Base-by-base conservation (phyloP, 2,113 vertebrate genomes). In the Archilochus colubris region DNA sequence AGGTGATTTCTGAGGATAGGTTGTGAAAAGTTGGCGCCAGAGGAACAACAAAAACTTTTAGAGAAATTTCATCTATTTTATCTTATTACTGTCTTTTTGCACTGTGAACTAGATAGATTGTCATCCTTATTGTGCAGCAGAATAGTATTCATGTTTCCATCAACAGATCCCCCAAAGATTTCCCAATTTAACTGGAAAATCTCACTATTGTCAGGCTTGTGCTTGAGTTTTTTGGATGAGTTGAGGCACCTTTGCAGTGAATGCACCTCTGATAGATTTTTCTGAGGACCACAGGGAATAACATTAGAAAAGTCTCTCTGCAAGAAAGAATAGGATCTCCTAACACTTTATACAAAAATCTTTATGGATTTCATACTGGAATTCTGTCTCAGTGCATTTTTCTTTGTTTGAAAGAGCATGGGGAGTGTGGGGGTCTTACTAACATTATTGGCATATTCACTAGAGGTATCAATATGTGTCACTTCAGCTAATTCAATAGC, bases 41-140 rank as follows among this genome's bases (percentile, higher is more conserved):
- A 44, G 74, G 20, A 68, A 68, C 21, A 90, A 21, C 27, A 50
- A 74, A 89, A 84, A 38, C 58, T 94, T 86, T 80, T 66, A 78
- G 73, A 89, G 72, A 69, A 20, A n/a, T 82, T 84, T 89, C 23
- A 64, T 74, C 54, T 78, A 38, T 22, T 96, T 86, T 79, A 72
- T 48, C 33, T 61, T 87, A 89, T 86, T 85, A 61, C 33, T 61
- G 83, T 85, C 43, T 88, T 74, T 70, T 57, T 76, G 7, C 5
- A 3, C 10, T 72, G 50, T 79, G 78, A 89, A 84, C 82, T 61
- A 85, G 55, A 81, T 13, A 91, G 66, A 84, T 68, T 89, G 30
- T 31, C 70, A 64, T 72, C 44, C 58, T 38, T 68, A 91, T 5
- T 64, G 23, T 51, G 55, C 25, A 82, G 54, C 48, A 92, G 51